These are phyloP conservation scores for Typhlichthys subterraneus DNA, from an alignment of 2,797 vertebrate species.

Conservation along the genomic window DNA sequence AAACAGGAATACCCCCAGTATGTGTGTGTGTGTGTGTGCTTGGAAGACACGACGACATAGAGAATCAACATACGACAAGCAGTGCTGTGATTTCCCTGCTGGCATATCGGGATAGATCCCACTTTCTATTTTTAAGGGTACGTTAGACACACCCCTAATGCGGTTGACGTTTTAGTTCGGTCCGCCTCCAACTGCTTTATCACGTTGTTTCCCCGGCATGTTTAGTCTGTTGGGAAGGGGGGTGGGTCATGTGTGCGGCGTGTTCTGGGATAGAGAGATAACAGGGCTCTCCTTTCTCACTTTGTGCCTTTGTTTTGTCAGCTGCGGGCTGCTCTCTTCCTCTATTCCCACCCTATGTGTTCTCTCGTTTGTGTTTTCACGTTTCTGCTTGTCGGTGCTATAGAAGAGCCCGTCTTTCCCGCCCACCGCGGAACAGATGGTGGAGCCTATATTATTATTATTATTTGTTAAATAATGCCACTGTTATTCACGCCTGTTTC, in stretches of 20 bases:
- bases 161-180: conserved; percentile 13
- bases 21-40: conserved; percentile 42
- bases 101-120: conserved; percentile 55
- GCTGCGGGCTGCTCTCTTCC: conserved; percentile 54
- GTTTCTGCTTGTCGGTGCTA: conserved; percentile 31
- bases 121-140: conserved; percentile 66
- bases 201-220: conserved; percentile 25
- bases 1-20: conserved; percentile 50
- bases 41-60: conserved; percentile 2
- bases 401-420: conserved; percentile 24
- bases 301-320: conserved; percentile 72
- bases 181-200: conserved; percentile 44
- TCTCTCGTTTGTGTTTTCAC: conserved; percentile 39
- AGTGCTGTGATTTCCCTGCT: conserved; percentile 47
- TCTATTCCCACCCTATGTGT: neutral
- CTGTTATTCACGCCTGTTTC: conserved; percentile 13
- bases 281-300: conserved; percentile 51
- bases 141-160: conserved; percentile 51
- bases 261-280: conserved; percentile 69
- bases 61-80: conserved; percentile 32
- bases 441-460: conserved; percentile 1
- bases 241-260: conserved; percentile 49
- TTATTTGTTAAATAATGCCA: neutral
- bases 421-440: conserved; percentile 3
- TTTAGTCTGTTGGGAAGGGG: conserved; percentile 49